Percentiles rank a stretch among this genome's conserved stretches.
phyloP scores from a whole-genome alignment of 2,888 invertebrate species.

The Sarcophaga carnaria region DNA sequence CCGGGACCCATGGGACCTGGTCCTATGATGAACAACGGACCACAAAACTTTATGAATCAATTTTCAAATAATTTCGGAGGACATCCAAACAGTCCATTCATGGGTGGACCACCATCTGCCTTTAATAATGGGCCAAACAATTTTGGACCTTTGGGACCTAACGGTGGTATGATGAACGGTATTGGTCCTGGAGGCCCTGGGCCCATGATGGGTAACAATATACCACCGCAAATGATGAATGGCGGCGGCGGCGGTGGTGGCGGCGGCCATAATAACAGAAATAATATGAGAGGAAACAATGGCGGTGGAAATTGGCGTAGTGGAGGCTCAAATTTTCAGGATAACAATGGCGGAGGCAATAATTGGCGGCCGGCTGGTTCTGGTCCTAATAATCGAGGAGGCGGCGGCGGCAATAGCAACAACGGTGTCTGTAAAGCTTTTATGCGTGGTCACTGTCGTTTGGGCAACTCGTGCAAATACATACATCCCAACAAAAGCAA shows the following conservation, averaged over 20 bases:
- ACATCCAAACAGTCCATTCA: conserved; percentile 51
- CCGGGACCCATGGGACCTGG: conserved; percentile 63
- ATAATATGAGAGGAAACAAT: conserved; percentile 73
- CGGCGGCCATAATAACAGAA: conserved; percentile 75
- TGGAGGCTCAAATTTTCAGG: conserved; percentile 79
- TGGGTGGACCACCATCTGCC: conserved; percentile 61
- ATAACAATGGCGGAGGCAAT: conserved; percentile 80
- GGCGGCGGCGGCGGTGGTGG: conserved; percentile 71
- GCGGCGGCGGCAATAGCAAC: conserved; percentile 77
- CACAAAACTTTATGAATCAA: conserved; percentile 68
- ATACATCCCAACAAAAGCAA: conserved; percentile 85
- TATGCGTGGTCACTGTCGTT: conserved; percentile 90
- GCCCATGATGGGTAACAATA: conserved; percentile 71
- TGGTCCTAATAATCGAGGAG: conserved; percentile 79
- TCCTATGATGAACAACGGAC: conserved; percentile 68
- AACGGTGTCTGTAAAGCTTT: conserved; percentile 88
- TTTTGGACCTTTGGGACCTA: conserved; percentile 73
- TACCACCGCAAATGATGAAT: conserved; percentile 77
- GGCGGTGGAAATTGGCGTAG: conserved; percentile 78
- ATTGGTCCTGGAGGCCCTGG: conserved; percentile 65
- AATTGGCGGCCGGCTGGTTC: conserved; percentile 84
- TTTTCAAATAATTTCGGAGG: conserved; percentile 54
- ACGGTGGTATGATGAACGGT: conserved; percentile 68
- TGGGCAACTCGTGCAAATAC: conserved; percentile 91
- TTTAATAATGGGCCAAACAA: conserved; percentile 74